Evolutionary conservation across 2,113 vertebrate genomes (phyloP), one percentile per base, ranked within the genome.

Genomic region (Acrocephalus arundinaceus): DNA sequence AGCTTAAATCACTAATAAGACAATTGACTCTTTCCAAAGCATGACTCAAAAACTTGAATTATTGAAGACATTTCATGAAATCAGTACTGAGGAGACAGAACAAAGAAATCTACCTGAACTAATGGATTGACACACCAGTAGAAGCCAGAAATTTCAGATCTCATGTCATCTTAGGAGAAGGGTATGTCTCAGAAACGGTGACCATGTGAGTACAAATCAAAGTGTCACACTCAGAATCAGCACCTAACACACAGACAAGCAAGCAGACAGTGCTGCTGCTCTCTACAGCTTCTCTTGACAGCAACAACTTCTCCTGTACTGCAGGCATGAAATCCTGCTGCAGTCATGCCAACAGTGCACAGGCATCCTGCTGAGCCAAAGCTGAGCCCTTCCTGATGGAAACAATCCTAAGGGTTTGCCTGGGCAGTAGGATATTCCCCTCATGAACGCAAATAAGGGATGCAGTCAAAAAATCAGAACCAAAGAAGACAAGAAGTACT

Each of bases 291-390:
- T 51, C 21, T 67, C 54, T 43, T 73, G 28, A 73, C 45, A 85
- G 31, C 59, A 59, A 16, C 35, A 4, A 4, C 37, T 78, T 21
- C 15, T 48, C 35, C 19, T 0, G 0, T 5, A 27, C 41, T 35
- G 20, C 65, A 57, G 48, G 30, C 77, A 61, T 3, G 11, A 85
- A 86, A 84, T 43, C 39, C 90, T 85, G 59, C 76, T 78, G 81
- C 70, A 45, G 77, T 30, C 45, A 7, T 12, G 35, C 85, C 37
- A 43, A 35, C 0, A 2, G 71, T 19, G 27, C 55, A 9, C 10
- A 65, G 49, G 2, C 66, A 41, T 27, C 23, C 63, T 15, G 35
- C 31, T 39, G 9, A 41, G 62, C 25, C 51, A 67, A 54, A 74
- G 9, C 59, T 31, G 33, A 72, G 63, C 30, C 65, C 55, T 49